Evolutionary conservation across 1,140 invertebrate genomes (phyloP), one percentile per base, ranked within the genome.

Genomic region (Drosophila grimshawi): DNA sequence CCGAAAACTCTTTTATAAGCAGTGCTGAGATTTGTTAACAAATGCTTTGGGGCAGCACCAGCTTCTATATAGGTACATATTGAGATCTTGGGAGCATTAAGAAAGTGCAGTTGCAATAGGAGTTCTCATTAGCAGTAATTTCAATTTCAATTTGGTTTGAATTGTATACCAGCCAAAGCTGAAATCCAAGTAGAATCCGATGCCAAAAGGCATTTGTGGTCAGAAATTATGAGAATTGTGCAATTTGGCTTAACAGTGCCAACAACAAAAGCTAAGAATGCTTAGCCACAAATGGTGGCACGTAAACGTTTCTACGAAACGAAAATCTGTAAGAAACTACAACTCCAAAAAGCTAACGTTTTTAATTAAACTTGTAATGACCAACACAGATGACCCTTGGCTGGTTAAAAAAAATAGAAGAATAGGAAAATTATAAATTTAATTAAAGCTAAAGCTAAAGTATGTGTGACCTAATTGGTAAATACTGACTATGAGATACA

Each of bases 171-270:
- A 30, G 51, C 0, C 30, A 11, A 53, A 11, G 55, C 32, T 66
- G 37, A 37, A 59, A 45, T 5, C 32, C 3, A 57, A 57, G 41
- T 19, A 8, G 39, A 43, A n/a, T 10, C 19, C 51, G 41, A 41
- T 39, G 30, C 33, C 49, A 19, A 56, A 56, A 70, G 29, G 37
- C 37, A 60, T 66, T 73, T 67, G 49, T 37, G 39, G 48, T 10
- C 33, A 7, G 55, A 59, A 60, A 61, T 68, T 61, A 73, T 73
- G 64, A 56, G 68, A 68, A 73, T 73, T 68, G 49, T 61, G 55
- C 64, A 67, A 73, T 73, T 73, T 41, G 49, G 53, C 51, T 30
- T 59, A 43, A 45, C 29, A 39, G 62, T 43, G 32, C 19, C 49
- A 55, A 33, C 2, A 37, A 29, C n/a, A 52, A 19, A 3, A 64